Conservation (phyloP, 2,113 vertebrate species). For the Phasianus colchicus region DNA sequence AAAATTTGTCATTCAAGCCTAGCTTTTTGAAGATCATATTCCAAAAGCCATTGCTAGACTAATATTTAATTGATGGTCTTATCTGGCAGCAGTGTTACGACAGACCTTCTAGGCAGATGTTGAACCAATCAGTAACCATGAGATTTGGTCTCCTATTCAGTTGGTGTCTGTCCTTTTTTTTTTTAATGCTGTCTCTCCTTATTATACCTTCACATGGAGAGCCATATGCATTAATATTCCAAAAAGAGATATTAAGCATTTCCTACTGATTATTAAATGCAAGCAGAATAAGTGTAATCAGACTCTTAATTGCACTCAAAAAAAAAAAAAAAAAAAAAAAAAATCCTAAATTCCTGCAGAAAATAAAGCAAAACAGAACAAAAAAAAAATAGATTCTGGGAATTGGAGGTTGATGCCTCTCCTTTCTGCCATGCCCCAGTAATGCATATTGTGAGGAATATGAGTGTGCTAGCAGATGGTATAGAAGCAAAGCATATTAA, state of each 20-base stretch:
- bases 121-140: background rate
- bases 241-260: background rate
- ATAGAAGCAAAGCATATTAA: background rate
- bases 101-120: background rate
- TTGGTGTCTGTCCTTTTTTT: background rate
- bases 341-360: background rate
- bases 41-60: background rate
- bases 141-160: background rate
- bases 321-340: background rate
- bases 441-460: accelerated
- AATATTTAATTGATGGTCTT: background rate
- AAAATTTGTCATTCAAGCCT: background rate
- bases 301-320: background rate
- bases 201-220: background rate
- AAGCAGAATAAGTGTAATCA: background rate
- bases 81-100: background rate
- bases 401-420: background rate
- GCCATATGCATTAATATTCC: background rate
- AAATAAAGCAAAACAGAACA: background rate
- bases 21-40: background rate
- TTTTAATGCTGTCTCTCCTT: background rate
- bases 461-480: background rate
- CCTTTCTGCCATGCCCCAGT: background rate
- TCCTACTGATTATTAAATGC: background rate
- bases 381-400: background rate